These are phyloP conservation scores for Odontophorus gujanensis DNA, from an alignment of 2,113 vertebrate species.

Conservation along the genomic window DNA sequence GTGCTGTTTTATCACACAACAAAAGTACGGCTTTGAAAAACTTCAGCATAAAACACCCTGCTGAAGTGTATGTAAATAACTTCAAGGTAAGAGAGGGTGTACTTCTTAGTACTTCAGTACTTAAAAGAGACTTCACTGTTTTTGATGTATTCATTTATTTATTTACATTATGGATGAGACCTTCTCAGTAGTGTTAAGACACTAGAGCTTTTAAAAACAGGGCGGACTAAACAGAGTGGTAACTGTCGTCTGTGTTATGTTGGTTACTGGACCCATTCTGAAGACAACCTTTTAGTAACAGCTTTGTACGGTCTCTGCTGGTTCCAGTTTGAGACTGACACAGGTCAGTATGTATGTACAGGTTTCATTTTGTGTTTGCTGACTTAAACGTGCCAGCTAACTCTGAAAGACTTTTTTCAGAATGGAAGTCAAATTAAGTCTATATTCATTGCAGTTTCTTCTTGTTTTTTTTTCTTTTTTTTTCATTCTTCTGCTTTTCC, in stretches of 20 bases:
- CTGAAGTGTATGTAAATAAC: neutral
- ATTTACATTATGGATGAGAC: neutral
- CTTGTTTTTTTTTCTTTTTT: too few species aligned
- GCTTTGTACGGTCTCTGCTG: neutral
- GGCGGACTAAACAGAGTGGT: neutral
- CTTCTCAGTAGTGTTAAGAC: neutral
- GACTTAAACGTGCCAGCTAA: neutral
- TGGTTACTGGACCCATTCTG: neutral
- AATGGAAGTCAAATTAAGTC: neutral
- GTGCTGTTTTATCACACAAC: neutral
- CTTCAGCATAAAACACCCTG: neutral
- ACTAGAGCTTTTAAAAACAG: neutral
- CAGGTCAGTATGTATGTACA: neutral
- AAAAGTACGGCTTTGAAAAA: neutral
- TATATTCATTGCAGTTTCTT: neutral
- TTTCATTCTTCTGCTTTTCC: neutral
- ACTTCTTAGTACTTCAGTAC: neutral
- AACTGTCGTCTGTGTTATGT: neutral
- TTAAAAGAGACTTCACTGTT: neutral
- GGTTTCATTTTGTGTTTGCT: neutral
- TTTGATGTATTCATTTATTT: neutral
- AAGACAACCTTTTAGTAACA: neutral
- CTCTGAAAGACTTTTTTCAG: accelerated
- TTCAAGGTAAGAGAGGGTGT: neutral
- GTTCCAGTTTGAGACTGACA: neutral